These are phyloP conservation scores for Neodiprion virginianus DNA, from an alignment of 1,140 invertebrate species.

Conservation along the genomic window DNA sequence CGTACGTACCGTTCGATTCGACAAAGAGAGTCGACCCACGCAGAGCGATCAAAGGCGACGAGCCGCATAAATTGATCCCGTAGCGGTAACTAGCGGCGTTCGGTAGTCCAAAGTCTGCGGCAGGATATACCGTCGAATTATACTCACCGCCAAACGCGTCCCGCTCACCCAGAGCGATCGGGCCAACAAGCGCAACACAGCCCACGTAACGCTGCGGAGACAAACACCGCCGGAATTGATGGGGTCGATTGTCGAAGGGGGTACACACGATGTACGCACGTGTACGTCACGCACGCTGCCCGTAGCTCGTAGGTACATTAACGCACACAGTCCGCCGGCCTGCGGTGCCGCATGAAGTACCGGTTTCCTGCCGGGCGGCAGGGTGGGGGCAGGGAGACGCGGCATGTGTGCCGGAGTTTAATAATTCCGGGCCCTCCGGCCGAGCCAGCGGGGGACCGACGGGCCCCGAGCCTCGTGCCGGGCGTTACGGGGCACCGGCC, in stretches of 20 bases:
- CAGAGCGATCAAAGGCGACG: background rate
- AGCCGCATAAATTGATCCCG: background rate
- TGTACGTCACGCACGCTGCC: background rate
- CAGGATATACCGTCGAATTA: no score
- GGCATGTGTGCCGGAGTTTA: constrained; percentile 40
- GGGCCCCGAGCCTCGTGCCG: constrained; percentile 52
- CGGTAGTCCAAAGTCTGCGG: no score
- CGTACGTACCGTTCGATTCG: background rate
- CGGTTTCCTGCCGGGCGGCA: constrained; percentile 39
- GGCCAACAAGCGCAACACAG: no score
- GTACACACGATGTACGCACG: no score
- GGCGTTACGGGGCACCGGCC: constrained; percentile 52
- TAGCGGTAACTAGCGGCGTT: no score
- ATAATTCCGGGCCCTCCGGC: constrained; percentile 50
- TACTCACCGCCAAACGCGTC: no score
- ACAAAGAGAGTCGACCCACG: background rate
- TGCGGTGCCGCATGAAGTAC: constrained; percentile 22
- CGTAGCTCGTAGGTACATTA: background rate
- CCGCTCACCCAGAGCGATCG: no score
- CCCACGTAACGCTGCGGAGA: background rate
- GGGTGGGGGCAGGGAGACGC: background rate
- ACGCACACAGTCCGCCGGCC: background rate
- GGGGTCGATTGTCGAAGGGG: background rate
- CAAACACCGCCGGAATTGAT: constrained; percentile 4
- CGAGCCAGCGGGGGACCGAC: constrained; percentile 39